Evolutionary conservation across 2,888 invertebrate species (phyloP).

Genomic region (Apamea crenata): DNA sequence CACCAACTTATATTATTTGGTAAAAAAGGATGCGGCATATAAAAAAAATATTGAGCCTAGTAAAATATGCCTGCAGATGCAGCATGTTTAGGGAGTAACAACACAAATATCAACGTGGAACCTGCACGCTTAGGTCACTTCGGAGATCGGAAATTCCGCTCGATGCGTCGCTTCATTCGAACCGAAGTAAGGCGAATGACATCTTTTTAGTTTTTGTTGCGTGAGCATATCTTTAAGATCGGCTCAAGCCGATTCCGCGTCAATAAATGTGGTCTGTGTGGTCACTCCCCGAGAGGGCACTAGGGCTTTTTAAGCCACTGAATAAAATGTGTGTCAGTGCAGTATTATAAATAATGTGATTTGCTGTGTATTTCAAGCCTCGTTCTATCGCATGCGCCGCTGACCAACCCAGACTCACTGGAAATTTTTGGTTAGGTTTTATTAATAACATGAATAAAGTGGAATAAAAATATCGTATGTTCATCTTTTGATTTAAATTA

Average conservation of each 20-base stretch:
- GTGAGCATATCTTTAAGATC: not conserved
- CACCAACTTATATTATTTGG: not conserved
- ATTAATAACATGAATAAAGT: slow-evolving; percentile 33
- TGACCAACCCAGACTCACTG: not conserved
- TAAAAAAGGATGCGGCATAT: not conserved
- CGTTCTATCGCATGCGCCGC: not conserved
- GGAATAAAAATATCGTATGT: slow-evolving; percentile 58
- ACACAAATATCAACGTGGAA: not conserved
- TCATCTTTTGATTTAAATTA: slow-evolving; percentile 49
- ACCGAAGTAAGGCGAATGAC: not conserved
- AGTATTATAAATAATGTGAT: not conserved
- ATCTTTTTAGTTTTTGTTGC: not conserved
- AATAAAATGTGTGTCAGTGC: not conserved
- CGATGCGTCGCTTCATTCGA: not conserved
- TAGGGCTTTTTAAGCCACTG: not conserved
- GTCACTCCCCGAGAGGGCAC: not conserved
- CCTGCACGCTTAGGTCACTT: not conserved
- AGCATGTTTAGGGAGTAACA: not conserved
- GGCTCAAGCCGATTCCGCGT: not conserved
- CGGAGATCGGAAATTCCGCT: not conserved
- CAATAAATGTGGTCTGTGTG: not conserved
- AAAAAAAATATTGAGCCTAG: too few relatives aligned
- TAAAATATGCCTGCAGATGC: not conserved
- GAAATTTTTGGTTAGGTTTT: not conserved
- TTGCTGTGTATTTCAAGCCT: slow-evolving; percentile 6